phyloP scores from a whole-genome alignment of 2,888 invertebrate species.

The Cheilosia impressa region DNA sequence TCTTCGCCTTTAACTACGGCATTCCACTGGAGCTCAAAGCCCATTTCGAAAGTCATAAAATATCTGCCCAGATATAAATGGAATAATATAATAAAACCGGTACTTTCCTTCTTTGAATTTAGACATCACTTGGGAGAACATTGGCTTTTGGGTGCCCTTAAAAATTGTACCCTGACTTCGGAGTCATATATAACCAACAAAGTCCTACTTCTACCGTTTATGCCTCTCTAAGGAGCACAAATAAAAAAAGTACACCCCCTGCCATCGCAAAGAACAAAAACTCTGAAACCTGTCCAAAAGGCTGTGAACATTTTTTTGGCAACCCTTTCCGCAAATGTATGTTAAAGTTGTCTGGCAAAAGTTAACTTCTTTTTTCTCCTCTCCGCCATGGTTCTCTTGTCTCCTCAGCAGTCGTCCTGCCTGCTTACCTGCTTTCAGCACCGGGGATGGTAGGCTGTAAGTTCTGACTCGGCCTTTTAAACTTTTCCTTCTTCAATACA shows the following conservation, averaged over 20 bases:
- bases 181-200: conserved; percentile 58
- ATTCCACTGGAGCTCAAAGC: conserved; percentile 22
- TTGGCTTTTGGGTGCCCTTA: conserved; percentile 70
- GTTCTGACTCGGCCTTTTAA: conserved; percentile 64
- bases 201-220: conserved; percentile 61
- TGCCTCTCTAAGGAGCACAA: conserved; percentile 59
- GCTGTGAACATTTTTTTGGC: conserved; percentile 69
- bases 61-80: conserved; percentile 50
- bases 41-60: conserved; percentile 44
- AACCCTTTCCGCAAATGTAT: conserved; percentile 72
- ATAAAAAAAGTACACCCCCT: conserved; percentile 27
- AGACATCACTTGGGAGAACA: conserved; percentile 72
- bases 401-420: conserved; percentile 28
- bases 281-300: conserved; percentile 55
- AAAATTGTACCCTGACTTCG: conserved; percentile 55
- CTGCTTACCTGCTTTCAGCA: conserved; percentile 65
- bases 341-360: conserved; percentile 72
- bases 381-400: conserved; percentile 12
- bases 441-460: conserved; percentile 55
- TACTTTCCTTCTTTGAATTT: conserved; percentile 51
- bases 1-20: conserved; percentile 40
- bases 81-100: conserved; percentile 45
- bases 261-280: conserved; percentile 4
- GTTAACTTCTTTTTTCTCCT: conserved; percentile 41
- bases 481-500: conserved; percentile 56